phyloP scores from a whole-genome alignment of 2,888 invertebrate genomes.

The Pseudococcus viburni region DNA sequence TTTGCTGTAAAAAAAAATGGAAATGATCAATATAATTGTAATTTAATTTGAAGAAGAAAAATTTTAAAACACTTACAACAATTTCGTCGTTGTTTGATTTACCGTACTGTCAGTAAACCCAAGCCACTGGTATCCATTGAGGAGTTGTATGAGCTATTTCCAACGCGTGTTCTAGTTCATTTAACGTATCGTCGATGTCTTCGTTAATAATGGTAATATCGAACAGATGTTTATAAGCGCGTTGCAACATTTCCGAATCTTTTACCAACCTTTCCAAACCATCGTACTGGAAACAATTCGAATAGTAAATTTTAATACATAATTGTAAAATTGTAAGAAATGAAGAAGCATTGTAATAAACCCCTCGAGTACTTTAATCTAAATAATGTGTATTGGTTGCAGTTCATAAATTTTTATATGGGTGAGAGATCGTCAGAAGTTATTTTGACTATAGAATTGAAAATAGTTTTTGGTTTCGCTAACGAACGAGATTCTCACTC shows the following conservation, averaged over 20 bases:
- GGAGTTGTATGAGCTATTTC: slow-evolving; percentile 91
- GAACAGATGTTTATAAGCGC: slow-evolving; percentile 98
- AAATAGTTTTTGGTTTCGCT: too few relatives aligned
- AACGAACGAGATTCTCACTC: too few relatives aligned
- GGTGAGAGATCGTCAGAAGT: too few relatives aligned
- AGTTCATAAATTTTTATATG: too few relatives aligned
- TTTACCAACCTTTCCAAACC: slow-evolving; percentile 95
- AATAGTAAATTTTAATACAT: too few relatives aligned
- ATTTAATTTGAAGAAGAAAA: background rate
- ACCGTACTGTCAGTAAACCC: slow-evolving; percentile 88
- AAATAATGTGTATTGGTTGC: too few relatives aligned
- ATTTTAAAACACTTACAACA: slow-evolving; percentile 5
- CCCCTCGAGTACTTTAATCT: too few relatives aligned
- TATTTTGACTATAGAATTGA: too few relatives aligned
- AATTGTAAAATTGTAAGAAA: too few relatives aligned
- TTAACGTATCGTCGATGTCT: slow-evolving; percentile 98
- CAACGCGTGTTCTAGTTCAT: slow-evolving; percentile 90
- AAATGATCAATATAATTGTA: too few relatives aligned
- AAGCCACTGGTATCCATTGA: slow-evolving; percentile 98
- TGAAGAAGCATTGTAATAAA: background rate
- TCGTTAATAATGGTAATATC: slow-evolving; percentile 98
- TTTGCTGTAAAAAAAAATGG: background rate
- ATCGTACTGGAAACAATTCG: slow-evolving; percentile 85
- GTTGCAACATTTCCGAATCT: slow-evolving; percentile 95
- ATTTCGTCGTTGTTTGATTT: slow-evolving; percentile 27